Percentiles rank a stretch among this genome's conserved stretches.
These are phyloP conservation scores for Megaceryle maxima DNA, from an alignment of 2,113 vertebrate species.

Conservation along the genomic window DNA sequence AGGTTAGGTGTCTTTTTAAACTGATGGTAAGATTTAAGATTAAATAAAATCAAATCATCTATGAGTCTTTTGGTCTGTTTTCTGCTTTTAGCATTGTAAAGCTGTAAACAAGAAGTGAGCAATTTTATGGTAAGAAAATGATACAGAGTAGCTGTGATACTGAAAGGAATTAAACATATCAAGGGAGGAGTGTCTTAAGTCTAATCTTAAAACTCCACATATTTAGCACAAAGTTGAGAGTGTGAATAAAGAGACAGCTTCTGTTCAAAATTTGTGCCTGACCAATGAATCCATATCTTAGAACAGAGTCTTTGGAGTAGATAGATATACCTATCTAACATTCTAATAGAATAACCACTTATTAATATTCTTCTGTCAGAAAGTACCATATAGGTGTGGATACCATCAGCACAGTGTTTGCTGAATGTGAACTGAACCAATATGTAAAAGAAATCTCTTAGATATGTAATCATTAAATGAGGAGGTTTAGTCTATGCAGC, in stretches of 20 bases:
- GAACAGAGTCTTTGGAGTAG: background rate
- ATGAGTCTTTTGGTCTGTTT: background rate
- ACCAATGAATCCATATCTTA: background rate
- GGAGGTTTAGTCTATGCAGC: conserved; percentile 4
- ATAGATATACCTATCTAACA: background rate
- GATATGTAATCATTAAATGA: conserved; percentile 40
- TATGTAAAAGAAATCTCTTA: conserved; percentile 44
- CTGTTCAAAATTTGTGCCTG: background rate
- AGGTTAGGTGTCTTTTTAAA: background rate
- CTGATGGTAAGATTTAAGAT: background rate
- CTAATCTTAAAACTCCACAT: background rate
- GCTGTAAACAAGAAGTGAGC: background rate
- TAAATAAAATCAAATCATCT: background rate
- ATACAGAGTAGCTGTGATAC: background rate
- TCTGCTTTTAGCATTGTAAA: background rate
- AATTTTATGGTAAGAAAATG: background rate
- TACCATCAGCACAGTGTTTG: background rate
- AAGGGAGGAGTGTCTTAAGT: background rate
- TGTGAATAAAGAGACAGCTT: background rate
- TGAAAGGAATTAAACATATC: background rate
- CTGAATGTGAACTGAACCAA: conserved; percentile 23
- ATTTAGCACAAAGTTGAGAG: background rate
- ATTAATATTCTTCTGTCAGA: conserved; percentile 21
- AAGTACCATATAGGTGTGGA: background rate
- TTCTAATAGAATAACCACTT: background rate